Conservation (phyloP, 2,797 vertebrate species). For the Rhabdomys pumilio region DNA sequence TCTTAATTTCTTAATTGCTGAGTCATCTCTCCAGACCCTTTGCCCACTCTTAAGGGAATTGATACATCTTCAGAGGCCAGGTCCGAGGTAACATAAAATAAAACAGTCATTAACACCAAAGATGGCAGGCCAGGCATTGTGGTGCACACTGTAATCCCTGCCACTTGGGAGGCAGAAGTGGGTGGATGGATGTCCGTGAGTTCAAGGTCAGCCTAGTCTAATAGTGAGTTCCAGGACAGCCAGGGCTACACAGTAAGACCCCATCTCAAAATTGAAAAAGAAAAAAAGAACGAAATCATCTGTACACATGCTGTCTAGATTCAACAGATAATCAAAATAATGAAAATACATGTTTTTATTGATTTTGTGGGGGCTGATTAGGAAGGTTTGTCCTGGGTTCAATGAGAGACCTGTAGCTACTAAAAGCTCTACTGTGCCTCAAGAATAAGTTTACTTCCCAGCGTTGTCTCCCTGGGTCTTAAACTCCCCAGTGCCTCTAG, state of each 20-base stretch:
- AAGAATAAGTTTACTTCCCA: neutral
- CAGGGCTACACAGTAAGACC: neutral
- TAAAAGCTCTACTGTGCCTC: neutral
- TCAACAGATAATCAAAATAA: conserved; percentile 29
- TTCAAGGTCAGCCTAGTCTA: neutral
- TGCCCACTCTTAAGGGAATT: neutral
- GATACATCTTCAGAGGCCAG: neutral
- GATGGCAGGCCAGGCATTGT: neutral
- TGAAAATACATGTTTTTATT: conserved; percentile 45
- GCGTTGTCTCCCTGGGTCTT: neutral
- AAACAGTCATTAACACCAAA: conserved; percentile 45
- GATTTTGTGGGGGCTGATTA: neutral
- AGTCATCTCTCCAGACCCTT: neutral
- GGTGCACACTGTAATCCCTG: neutral
- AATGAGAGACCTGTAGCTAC: neutral
- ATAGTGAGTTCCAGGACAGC: neutral
- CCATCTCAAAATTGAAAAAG: neutral
- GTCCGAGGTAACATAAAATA: neutral
- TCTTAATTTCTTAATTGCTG: neutral
- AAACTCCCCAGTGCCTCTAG: neutral
- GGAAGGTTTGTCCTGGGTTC: neutral
- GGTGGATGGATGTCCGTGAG: neutral
- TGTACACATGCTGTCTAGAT: neutral
- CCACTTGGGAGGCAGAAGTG: neutral
- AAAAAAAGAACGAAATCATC: neutral